Evolutionary conservation across 2,113 vertebrate genomes (phyloP).

Genomic region (Larimichthys crocea): DNA sequence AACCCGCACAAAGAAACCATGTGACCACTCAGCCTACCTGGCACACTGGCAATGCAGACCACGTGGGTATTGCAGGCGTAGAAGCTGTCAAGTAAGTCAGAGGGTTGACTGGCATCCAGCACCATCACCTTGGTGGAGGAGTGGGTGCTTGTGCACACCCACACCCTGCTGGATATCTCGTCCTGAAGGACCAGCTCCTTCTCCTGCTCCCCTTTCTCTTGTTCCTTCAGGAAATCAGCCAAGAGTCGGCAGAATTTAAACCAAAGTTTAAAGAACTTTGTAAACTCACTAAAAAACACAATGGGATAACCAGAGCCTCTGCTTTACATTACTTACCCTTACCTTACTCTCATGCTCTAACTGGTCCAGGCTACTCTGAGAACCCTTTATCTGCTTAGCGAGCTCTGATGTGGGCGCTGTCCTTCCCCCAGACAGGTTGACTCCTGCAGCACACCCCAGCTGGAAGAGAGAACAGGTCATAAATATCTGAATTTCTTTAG

Average conservation of each 20-base stretch:
- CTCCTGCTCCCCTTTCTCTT: conserved; percentile 85
- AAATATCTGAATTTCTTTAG: neutral
- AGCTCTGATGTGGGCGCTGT: conserved; percentile 69
- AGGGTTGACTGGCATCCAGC: conserved; percentile 94
- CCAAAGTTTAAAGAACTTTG: neutral
- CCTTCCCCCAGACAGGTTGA: conserved; percentile 90
- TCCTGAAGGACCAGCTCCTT: conserved; percentile 88
- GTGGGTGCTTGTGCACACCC: conserved; percentile 96
- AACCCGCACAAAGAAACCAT: neutral
- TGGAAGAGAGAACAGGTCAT: conserved; percentile 54
- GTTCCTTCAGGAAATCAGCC: conserved; percentile 75
- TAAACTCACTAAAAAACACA: neutral
- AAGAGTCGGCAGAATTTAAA: neutral
- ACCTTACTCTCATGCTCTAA: conserved; percentile 78
- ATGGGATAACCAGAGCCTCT: neutral
- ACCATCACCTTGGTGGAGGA: conserved; percentile 97
- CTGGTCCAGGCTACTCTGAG: conserved; percentile 87
- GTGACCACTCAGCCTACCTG: conserved; percentile 83
- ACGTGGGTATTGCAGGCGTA: conserved; percentile 98
- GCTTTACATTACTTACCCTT: neutral
- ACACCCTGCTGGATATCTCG: conserved; percentile 90
- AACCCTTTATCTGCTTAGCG: conserved; percentile 82
- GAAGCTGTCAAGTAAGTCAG: conserved; percentile 94
- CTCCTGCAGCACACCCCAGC: conserved; percentile 97
- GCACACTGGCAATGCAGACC: conserved; percentile 95